A percentile compares a stretch with the other conserved stretches of the same genome.
phyloP scores from a whole-genome alignment of 2,113 vertebrate genomes.

The Spheniscus mendiculus region DNA sequence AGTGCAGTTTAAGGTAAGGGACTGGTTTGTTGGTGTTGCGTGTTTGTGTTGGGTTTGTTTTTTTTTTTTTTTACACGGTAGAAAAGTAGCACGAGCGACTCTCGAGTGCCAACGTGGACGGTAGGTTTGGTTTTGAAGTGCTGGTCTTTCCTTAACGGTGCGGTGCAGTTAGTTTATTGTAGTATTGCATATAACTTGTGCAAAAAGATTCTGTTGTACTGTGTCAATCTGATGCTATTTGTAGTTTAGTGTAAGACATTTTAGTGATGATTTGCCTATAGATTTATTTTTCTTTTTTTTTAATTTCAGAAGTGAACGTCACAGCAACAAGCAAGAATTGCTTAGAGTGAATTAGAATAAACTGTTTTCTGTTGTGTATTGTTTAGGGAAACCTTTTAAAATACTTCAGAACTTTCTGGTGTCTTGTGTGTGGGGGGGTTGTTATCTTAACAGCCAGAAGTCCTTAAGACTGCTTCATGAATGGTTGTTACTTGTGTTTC shows the following conservation, averaged over 20 bases:
- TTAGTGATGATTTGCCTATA: fast-evolving
- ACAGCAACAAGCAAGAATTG: not conserved
- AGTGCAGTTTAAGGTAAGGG: constrained; percentile 84
- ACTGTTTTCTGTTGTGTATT: fast-evolving
- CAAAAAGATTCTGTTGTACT: not conserved
- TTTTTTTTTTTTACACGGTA: fast-evolving
- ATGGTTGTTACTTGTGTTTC: not conserved
- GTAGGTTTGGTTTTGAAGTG: not conserved
- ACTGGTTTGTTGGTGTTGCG: no score
- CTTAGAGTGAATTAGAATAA: not conserved
- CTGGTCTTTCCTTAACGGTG: not conserved
- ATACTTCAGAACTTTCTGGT: not conserved
- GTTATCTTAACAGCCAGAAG: not conserved
- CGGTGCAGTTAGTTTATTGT: not conserved
- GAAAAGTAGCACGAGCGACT: fast-evolving
- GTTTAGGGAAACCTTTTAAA: not conserved
- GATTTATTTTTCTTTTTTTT: not conserved
- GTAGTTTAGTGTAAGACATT: not conserved
- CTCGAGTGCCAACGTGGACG: not conserved
- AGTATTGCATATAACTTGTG: fast-evolving
- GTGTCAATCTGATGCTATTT: fast-evolving
- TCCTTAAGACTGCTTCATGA: not conserved
- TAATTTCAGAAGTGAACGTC: not conserved
- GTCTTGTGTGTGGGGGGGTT: no score
- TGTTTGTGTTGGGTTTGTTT: no score